Evolutionary conservation across 2,888 invertebrate species (phyloP).

Genomic region (Acrobasis suavella): DNA sequence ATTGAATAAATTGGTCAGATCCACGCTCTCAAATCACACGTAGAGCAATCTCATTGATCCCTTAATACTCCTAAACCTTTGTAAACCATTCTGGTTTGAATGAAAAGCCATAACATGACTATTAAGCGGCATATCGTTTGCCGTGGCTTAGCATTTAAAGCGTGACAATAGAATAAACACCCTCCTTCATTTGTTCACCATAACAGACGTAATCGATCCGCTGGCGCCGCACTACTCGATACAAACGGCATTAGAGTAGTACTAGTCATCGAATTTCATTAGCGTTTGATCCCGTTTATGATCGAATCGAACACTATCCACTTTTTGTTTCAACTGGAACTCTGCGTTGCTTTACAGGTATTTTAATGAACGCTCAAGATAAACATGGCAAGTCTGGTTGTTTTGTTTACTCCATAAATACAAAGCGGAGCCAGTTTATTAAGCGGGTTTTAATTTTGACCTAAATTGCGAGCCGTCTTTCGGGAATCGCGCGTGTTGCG

Average conservation of each 20-base stretch:
- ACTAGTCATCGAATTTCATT: conserved; percentile 35
- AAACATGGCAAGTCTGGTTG: conserved; percentile 20
- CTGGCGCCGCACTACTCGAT: conserved; percentile 39
- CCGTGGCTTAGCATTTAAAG: conserved; percentile 17
- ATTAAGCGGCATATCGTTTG: conserved; percentile 4
- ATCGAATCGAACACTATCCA: conserved; percentile 22
- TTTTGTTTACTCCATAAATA: conserved; percentile 19
- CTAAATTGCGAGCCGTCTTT: conserved; percentile 12
- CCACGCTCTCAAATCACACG: not conserved
- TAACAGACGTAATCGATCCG: conserved; percentile 39
- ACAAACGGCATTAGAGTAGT: conserved; percentile 30
- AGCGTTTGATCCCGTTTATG: conserved; percentile 1
- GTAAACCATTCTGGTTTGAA: not conserved
- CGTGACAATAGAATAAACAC: conserved; percentile 34
- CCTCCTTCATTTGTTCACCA: conserved; percentile 42
- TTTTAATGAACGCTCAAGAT: conserved; percentile 19
- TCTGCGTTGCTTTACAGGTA: conserved; percentile 16
- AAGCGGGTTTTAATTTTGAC: conserved; percentile 14
- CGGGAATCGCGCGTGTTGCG: not conserved
- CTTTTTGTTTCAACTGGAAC: conserved; percentile 28
- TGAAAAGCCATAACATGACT: conserved; percentile 7
- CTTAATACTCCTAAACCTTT: not conserved
- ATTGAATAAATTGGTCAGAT: not conserved
- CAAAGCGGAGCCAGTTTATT: conserved; percentile 10
- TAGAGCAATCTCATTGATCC: conserved; percentile 3